Conservation (phyloP, 1,140 invertebrate genomes). For the Varroa destructor region DNA sequence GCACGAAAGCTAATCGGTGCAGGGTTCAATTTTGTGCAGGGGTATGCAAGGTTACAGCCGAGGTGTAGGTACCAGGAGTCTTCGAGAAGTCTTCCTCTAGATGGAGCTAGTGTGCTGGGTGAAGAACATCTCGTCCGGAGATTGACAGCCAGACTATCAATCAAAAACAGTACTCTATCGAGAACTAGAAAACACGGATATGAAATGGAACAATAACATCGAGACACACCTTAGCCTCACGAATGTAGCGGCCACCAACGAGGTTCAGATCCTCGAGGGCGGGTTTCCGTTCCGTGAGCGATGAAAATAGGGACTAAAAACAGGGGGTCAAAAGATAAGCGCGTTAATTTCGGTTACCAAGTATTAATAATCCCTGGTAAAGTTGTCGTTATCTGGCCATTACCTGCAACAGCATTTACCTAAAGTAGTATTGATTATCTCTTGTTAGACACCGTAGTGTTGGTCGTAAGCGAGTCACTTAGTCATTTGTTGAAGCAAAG, state of each 20-base stretch:
- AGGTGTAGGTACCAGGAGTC: slow-evolving; percentile 10
- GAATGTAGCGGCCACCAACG: slow-evolving; percentile 82
- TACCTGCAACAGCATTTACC: too few species aligned
- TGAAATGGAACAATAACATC: slow-evolving; percentile 10
- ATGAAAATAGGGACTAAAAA: slow-evolving; percentile 71
- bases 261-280: slow-evolving; percentile 88
- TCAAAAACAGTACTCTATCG: too few species aligned
- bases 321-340: slow-evolving; percentile 37
- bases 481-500: too few species aligned
- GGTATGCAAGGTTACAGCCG: not conserved
- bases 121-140: too few species aligned
- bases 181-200: not conserved
- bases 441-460: too few species aligned
- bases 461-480: too few species aligned
- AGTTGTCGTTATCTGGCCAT: too few species aligned
- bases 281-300: slow-evolving; percentile 71
- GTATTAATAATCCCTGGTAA: too few species aligned
- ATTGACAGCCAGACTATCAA: too few species aligned
- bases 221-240: slow-evolving; percentile 84
- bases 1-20: not conserved
- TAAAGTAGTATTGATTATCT: too few species aligned
- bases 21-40: not conserved
- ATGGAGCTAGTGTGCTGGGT: too few species aligned
- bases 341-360: slow-evolving; percentile 33
- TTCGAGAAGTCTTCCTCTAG: slow-evolving; percentile 22